A percentile compares a stretch with the other conserved stretches of the same genome.
Evolutionary conservation across 2,113 vertebrate genomes (phyloP).

Genomic region (Nettapus auritus): DNA sequence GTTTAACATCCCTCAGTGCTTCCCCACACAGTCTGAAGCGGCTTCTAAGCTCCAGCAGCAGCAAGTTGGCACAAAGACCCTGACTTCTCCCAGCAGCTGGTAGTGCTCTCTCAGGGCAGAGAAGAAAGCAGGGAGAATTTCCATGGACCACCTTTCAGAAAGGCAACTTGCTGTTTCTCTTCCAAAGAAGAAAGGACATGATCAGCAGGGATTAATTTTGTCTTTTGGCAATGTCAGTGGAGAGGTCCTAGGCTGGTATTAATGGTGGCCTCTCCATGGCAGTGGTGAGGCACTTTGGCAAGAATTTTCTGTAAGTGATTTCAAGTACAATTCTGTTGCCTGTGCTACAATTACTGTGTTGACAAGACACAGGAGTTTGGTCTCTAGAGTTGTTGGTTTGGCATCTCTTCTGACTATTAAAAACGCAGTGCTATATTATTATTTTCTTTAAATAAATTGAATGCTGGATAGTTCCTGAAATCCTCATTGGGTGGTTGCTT

Average conservation of each 20-base stretch:
- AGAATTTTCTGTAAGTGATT: not conserved
- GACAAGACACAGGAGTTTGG: not conserved
- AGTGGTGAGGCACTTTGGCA: not conserved
- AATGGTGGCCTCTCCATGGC: not conserved
- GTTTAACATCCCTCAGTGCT: not conserved
- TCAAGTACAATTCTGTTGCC: not conserved
- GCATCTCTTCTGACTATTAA: not conserved
- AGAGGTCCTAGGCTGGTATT: not conserved
- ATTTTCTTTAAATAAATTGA: not conserved
- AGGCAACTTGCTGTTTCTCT: not conserved
- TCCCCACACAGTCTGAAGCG: not conserved
- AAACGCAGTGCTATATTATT: not conserved
- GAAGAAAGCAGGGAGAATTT: not conserved
- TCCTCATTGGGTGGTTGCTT: not conserved
- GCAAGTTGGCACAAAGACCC: not conserved
- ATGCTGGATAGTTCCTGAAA: not conserved
- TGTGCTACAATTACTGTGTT: not conserved
- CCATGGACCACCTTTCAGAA: not conserved
- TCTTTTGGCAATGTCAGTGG: not conserved
- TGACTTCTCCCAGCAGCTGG: not conserved
- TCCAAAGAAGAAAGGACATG: not conserved
- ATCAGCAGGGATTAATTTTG: not conserved
- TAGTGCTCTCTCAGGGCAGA: not conserved
- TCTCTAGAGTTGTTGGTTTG: slow-evolving; percentile 9
- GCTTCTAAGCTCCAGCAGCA: not conserved